phyloP scores from a whole-genome alignment of 2,888 invertebrate species.

The Platerodrilus igneus region DNA sequence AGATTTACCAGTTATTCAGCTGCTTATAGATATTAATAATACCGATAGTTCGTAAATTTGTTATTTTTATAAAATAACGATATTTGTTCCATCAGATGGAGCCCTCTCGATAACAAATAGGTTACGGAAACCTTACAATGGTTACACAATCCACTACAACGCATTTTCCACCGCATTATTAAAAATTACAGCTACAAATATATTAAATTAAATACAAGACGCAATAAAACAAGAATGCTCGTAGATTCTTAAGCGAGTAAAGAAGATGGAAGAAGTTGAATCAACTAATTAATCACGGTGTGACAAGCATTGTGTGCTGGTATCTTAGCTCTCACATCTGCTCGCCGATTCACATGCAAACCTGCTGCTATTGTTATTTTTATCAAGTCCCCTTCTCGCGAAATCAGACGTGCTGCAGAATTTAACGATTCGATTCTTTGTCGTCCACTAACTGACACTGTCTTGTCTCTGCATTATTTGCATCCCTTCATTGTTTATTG shows the following conservation, averaged over 20 bases:
- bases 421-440: slow-evolving; percentile 34
- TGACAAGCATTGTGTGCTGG: slow-evolving; percentile 35
- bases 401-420: slow-evolving; percentile 34
- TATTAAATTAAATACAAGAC: too few species aligned
- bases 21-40: too few species aligned
- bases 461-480: slow-evolving; percentile 28
- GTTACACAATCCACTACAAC: too few species aligned
- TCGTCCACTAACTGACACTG: slow-evolving; percentile 28
- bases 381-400: slow-evolving; percentile 35
- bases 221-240: too few species aligned
- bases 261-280: slow-evolving; percentile 30
- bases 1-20: too few species aligned
- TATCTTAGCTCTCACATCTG: slow-evolving; percentile 33
- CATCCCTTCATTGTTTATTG: slow-evolving; percentile 31
- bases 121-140: too few species aligned
- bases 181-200: too few species aligned
- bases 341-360: slow-evolving; percentile 37
- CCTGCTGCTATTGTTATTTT: slow-evolving; percentile 36
- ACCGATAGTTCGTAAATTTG: too few species aligned
- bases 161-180: too few species aligned
- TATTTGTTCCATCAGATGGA: too few species aligned
- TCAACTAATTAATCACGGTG: slow-evolving; percentile 35
- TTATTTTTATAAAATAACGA: too few species aligned
- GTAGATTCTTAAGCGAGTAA: slow-evolving; percentile 24
- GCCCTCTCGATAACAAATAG: too few species aligned